Evolutionary conservation across 2,113 vertebrate species (phyloP), one percentile per base, ranked within the genome.

Genomic region (Hemiscyllium ocellatum): DNA sequence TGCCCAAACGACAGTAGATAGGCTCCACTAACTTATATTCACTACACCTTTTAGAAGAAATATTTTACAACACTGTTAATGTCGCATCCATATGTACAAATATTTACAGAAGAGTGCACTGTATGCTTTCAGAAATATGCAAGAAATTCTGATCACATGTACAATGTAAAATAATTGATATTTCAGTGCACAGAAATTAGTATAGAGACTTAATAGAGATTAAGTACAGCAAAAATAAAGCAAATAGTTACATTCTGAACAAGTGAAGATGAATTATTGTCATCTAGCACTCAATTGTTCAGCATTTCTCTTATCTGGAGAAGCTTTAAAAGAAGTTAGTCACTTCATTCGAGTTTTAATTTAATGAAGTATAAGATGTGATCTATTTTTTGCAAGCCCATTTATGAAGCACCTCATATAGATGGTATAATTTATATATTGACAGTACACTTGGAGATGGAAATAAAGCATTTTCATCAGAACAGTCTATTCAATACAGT

Each of bases 11-110:
- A 83, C 13, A 42, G 37, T 26, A 15, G 13, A 61, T 5, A 17
- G 52, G 52, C 4, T 90, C 26, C 52, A 17, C 4, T 90, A 52
- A 90, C 26, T 17, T 90, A 33, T 29, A 65, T 61, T 26, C 87
- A 90, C 52, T 33, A 61, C 22, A 93, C 6, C 56, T 29, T 72
- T 72, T 72, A 72, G 42, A 24, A 72, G 72, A 52, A 72, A 52
- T 72, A 95, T 95, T 76, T 72, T 72, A 90, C 87, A 95, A 42
- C 2, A 95, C 15, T 95, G 26, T 70, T 95, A 26, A 70, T 72
- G 42, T 94, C 22, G 19, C 66, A 94, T 50, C 33, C 91, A 69
- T 37, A 70, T 70, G 69, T 37, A 95, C 68, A 50, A 52, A 69
- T 26, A 93, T 76, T 72, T 95, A 72, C 26, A 72, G 94, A 95